phyloP scores from a whole-genome alignment of 2,888 invertebrate species.

The Bellardia bayeri region DNA sequence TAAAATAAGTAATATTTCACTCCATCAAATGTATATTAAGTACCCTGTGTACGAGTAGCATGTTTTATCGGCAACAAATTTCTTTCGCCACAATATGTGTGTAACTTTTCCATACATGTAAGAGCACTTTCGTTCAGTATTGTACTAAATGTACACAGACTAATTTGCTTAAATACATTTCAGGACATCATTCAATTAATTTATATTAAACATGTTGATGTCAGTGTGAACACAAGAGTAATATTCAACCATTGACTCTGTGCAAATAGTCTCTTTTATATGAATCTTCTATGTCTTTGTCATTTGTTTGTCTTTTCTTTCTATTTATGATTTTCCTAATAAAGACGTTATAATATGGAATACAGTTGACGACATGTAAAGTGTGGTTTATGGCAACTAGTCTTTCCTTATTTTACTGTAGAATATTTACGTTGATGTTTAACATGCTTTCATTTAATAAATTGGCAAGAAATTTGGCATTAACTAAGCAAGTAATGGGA shows the following conservation, averaged over 20 bases:
- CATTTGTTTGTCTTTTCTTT: neutral
- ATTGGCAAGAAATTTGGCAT: conserved; percentile 34
- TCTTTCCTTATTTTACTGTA: neutral
- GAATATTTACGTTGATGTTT: conserved; percentile 51
- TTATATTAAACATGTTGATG: conserved; percentile 17
- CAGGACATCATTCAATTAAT: conserved; percentile 16
- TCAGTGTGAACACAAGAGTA: neutral
- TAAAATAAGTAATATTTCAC: too few relatives aligned
- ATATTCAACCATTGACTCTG: neutral
- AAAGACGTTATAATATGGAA: conserved; percentile 20
- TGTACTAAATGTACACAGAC: neutral
- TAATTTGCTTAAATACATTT: conserved; percentile 45
- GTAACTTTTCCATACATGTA: neutral
- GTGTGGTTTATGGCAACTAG: conserved; percentile 39
- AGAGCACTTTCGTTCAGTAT: neutral
- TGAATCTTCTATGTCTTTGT: neutral
- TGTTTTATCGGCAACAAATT: neutral
- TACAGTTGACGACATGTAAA: conserved; percentile 7
- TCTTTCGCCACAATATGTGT: neutral
- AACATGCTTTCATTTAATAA: conserved; percentile 40
- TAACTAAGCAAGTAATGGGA: neutral
- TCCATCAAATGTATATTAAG: neutral
- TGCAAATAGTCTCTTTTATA: neutral
- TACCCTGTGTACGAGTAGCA: neutral
- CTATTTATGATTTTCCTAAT: neutral